Evolutionary conservation across 1,140 invertebrate genomes (phyloP), one percentile per base, ranked within the genome.

Genomic region (Hyles vespertilio): DNA sequence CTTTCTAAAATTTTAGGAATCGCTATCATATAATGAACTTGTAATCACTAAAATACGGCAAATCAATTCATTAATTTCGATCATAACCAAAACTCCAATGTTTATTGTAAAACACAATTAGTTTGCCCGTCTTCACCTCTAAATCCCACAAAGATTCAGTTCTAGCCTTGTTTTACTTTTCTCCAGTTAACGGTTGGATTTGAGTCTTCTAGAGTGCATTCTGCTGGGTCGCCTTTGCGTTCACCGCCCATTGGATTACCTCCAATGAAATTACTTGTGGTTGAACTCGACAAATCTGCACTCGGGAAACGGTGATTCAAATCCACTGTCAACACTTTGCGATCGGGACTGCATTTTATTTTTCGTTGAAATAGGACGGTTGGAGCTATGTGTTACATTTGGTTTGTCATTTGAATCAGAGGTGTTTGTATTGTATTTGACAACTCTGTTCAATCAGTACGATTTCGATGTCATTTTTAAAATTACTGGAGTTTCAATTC

Each of bases 181-280:
- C 52, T 22, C 48, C 32, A 48, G 46, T 55, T 61, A 61, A 61
- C 46, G 45, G 40, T 51, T 48, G 52, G 51, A 55, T 51, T 22
- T 43, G 44, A 65, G 54, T 53, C 63, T 65, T 57, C 55, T 50
- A 32, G 51, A 65, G 58, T 65, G 58, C 58, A 65, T 60, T 60
- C 59, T n/a, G 58, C 46, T 34, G 51, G 36, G 49, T 57, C 48
- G 44, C 60, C 45, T 48, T 10, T 50, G 46, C 51, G 46, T 53
- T 48, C 47, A 36, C 52, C 54, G 12, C 53, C 58, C 51, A 59
- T 59, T 43, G 63, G 63, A 65, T 65, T 60, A 65, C 58, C 45
- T 60, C 47, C 60, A 57, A 62, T 62, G 56, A 52, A 43, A 62
- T 62, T 62, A 62, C 60, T 52, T 57, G 12, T 36, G 55, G 51